These are phyloP conservation scores for Philotrypesis tridentata DNA, from an alignment of 1,140 invertebrate species.

Conservation along the genomic window DNA sequence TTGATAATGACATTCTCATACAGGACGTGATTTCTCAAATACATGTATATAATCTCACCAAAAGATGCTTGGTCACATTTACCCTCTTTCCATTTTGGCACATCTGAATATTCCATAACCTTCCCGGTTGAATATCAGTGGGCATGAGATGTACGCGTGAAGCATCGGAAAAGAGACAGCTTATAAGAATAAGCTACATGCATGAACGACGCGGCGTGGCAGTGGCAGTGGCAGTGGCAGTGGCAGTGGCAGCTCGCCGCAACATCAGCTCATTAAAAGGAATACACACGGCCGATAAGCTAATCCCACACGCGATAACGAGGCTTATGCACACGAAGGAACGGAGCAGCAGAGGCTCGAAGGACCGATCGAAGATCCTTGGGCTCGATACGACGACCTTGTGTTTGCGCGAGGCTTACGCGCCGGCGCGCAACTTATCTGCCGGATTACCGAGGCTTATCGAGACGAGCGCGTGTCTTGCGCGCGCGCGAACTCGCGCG, in stretches of 20 bases:
- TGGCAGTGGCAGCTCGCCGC: not conserved
- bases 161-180: not conserved
- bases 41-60: too few species aligned
- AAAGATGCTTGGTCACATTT: too few species aligned
- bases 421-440: constrained; percentile 53
- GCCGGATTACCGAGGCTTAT: constrained; percentile 58
- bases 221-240: constrained; percentile 11
- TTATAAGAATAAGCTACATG: not conserved
- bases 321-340: constrained; percentile 39
- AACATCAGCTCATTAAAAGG: constrained; percentile 52
- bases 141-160: too few species aligned
- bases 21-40: too few species aligned
- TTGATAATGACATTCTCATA: too few species aligned
- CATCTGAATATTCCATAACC: too few species aligned
- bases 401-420: constrained; percentile 33
- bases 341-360: constrained; percentile 19
- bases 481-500: not conserved
- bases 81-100: too few species aligned
- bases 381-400: constrained; percentile 26
- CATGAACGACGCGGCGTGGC: not conserved
- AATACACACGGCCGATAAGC: constrained; percentile 51
- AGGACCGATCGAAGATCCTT: constrained; percentile 38
- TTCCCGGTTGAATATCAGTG: too few species aligned
- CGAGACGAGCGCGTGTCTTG: constrained; percentile 21
- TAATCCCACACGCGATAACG: constrained; percentile 52